Evolutionary conservation across 2,888 invertebrate genomes (phyloP).

Genomic region (Eilema depressum): DNA sequence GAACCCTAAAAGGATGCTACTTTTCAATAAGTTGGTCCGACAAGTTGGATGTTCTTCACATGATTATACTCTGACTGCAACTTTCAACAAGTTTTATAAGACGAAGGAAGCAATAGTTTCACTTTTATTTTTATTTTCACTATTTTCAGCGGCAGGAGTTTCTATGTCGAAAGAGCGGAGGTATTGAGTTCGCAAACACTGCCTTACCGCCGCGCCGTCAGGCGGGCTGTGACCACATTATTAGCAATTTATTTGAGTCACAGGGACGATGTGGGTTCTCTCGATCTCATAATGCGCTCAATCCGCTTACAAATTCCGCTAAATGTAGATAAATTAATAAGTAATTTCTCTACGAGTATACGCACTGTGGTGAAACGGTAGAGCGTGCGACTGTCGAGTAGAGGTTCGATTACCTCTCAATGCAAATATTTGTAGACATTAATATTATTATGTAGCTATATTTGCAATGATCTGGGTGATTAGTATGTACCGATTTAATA

Average conservation of each 20-base stretch:
- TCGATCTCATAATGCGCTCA: slow-evolving; percentile 29
- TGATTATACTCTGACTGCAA: neutral
- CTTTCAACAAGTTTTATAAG: slow-evolving; percentile 10
- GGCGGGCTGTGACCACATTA: slow-evolving; percentile 29
- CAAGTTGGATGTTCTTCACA: slow-evolving; percentile 9
- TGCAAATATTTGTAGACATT: too few relatives aligned
- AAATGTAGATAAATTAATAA: slow-evolving; percentile 32
- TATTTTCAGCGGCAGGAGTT: too few relatives aligned
- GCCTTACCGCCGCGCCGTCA: neutral
- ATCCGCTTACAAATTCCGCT: slow-evolving; percentile 28
- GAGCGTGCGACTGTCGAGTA: too few relatives aligned
- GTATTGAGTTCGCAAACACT: neutral
- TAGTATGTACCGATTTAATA: too few relatives aligned
- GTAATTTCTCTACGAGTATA: neutral
- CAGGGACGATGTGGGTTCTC: slow-evolving; percentile 20
- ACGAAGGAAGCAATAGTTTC: slow-evolving; percentile 11
- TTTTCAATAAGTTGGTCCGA: slow-evolving; percentile 8
- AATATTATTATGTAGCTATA: too few relatives aligned
- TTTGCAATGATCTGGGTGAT: too few relatives aligned
- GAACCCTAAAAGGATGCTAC: neutral
- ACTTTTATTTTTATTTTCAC: neutral
- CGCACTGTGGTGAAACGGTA: too few relatives aligned
- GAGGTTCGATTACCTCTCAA: too few relatives aligned
- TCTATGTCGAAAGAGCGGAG: neutral
- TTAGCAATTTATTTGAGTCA: slow-evolving; percentile 40